Evolutionary conservation across 2,888 invertebrate species (phyloP).

Genomic region (Apamea crenata): DNA sequence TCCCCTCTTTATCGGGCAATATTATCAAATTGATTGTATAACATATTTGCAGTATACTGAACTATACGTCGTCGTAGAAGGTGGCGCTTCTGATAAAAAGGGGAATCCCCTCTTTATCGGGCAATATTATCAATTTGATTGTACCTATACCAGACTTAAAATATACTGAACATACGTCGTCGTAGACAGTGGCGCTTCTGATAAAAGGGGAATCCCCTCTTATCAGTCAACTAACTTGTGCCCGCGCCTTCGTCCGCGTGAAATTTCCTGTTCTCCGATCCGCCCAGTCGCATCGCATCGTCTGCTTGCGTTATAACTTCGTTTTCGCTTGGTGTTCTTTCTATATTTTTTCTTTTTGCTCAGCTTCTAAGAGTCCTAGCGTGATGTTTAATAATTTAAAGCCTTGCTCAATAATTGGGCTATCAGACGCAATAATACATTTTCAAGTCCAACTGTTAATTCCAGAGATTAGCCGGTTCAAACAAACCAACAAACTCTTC

Average conservation of each 20-base stretch:
- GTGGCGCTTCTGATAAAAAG: constrained; percentile 1
- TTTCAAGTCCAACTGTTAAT: too few relatives aligned
- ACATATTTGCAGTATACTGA: too few relatives aligned
- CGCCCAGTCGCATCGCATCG: background rate
- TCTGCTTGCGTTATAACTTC: too few relatives aligned
- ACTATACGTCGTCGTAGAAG: background rate
- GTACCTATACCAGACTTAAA: background rate
- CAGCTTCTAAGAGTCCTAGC: too few relatives aligned
- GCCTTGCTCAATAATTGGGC: too few relatives aligned
- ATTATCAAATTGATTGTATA: background rate
- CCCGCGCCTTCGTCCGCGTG: too few relatives aligned
- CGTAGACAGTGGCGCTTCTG: background rate
- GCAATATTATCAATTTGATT: background rate
- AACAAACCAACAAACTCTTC: too few relatives aligned
- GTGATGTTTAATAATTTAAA: too few relatives aligned
- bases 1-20: background rate
- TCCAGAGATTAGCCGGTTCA: too few relatives aligned
- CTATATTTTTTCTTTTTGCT: too few relatives aligned
- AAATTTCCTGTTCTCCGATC: background rate
- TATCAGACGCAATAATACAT: too few relatives aligned
- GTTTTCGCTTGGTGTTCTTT: too few relatives aligned
- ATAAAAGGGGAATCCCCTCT: constrained; percentile 11
- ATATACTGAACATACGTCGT: background rate
- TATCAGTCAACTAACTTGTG: background rate
- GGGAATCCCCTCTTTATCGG: constrained; percentile 6